These are phyloP conservation scores for Lipotes vexillifer DNA, from an alignment of 2,113 vertebrate genomes.

Conservation along the genomic window DNA sequence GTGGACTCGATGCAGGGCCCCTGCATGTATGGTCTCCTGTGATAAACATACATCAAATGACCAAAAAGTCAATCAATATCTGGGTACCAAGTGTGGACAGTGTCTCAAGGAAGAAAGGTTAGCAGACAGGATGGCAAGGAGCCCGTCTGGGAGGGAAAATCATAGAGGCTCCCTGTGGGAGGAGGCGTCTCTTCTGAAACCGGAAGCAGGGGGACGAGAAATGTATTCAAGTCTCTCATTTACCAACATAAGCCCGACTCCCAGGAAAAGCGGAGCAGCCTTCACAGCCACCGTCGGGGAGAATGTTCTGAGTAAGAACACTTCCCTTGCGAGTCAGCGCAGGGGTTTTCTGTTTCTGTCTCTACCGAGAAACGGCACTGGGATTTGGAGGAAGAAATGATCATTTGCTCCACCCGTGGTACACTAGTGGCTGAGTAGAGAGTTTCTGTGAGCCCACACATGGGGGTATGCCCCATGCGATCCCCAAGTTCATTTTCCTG, in stretches of 20 bases:
- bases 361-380: fast-evolving
- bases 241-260: background rate
- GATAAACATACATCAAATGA: background rate
- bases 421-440: too few species aligned
- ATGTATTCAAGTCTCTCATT: background rate
- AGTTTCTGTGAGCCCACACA: background rate
- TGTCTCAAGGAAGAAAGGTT: background rate
- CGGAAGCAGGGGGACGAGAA: background rate
- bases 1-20: fast-evolving
- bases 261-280: fast-evolving
- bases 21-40: fast-evolving
- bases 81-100: fast-evolving
- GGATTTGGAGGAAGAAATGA: background rate
- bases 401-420: fast-evolving
- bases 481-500: too few species aligned
- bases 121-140: fast-evolving
- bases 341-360: background rate
- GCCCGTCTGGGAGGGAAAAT: background rate
- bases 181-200: background rate
- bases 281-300: fast-evolving
- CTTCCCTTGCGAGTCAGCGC: fast-evolving
- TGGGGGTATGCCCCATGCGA: fast-evolving
- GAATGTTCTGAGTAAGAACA: background rate
- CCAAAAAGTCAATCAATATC: fast-evolving
- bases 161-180: background rate